These are phyloP conservation scores for Endotricha flammealis DNA, from an alignment of 2,888 invertebrate genomes.

Conservation along the genomic window DNA sequence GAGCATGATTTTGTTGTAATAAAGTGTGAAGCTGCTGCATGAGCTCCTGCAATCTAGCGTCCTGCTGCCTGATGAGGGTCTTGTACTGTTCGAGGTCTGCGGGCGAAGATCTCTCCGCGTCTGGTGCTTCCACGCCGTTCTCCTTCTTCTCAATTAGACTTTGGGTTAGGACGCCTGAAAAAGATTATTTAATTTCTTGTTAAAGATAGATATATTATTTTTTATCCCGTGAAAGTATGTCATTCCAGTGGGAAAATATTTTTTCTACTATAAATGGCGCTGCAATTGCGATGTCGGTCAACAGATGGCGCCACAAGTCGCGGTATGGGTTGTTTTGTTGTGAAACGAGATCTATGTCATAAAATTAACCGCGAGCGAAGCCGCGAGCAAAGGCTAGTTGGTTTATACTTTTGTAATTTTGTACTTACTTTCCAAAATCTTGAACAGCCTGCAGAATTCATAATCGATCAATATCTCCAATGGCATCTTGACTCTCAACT, in stretches of 20 bases:
- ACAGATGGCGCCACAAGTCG: too few species aligned
- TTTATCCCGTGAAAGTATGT: too few species aligned
- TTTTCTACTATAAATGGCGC: too few species aligned
- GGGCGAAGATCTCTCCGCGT: conserved; percentile 24
- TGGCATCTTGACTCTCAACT: conserved; percentile 86
- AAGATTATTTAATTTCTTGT: too few species aligned
- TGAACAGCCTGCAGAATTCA: conserved; percentile 95
- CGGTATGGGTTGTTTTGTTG: too few species aligned
- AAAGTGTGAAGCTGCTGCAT: conserved; percentile 66
- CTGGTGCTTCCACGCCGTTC: conserved; percentile 30
- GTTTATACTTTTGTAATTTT: too few species aligned
- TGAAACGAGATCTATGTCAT: too few species aligned
- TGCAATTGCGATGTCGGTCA: too few species aligned
- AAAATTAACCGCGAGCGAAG: too few species aligned
- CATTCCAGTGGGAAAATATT: too few species aligned
- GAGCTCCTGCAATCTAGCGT: conserved; percentile 80
- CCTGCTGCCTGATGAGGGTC: conserved; percentile 92
- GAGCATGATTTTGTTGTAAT: conserved; percentile 44
- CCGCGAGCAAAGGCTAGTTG: too few species aligned
- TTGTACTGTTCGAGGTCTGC: conserved; percentile 88
- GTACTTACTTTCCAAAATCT: conserved; percentile 84
- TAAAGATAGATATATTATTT: too few species aligned
- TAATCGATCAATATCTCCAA: conserved; percentile 93
- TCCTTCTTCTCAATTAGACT: conserved; percentile 36
- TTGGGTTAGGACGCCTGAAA: conserved; percentile 46